Evolutionary conservation across 1,140 invertebrate species (phyloP), one percentile per base, ranked within the genome.

Genomic region (Ctenoplectra terminalis): DNA sequence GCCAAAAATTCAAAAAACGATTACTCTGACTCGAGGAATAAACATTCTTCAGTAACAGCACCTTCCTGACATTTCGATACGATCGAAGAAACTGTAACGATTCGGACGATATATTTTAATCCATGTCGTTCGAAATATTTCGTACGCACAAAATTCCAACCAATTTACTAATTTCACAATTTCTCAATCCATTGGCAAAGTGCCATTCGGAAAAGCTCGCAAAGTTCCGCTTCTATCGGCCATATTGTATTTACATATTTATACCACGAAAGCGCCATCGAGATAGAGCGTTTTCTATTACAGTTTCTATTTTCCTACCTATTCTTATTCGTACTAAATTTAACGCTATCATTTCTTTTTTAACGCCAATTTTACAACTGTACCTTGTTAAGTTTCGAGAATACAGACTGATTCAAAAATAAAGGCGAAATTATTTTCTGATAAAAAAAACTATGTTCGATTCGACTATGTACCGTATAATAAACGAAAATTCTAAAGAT

Each of bases 221-320:
- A 82, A 84, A 15, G 46, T 84, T 87, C 85, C 85, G 86, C 86
- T 84, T 79, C 82, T 60, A 56, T 87, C 82, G 48, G 85, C 86
- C 82, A 87, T 87, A 87, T 87, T 87, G 85, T 87, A 87, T 87
- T 87, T 87, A 87, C 82, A 87, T 87, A 87, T 87, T 87, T 87
- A 87, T 87, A 63, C 69, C 86, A 67, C 61, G 50, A 63, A 83
- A 77, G 56, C 52, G 56, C 60, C 46, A 23, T 70, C 46, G 9
- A 72, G 29, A 63, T 85, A 86, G 79, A 86, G 60, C 15, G 61
- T 26, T 81, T 74, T 56, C 17, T 40, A 34, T 20, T 20, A 26
- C n/a, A 9, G 4, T 6, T n/a, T n/a, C n/a, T 11, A 6, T 26
- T 34, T 64, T 29, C 46, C 37, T 52, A 43, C 34, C 17, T n/a